Evolutionary conservation across 2,888 invertebrate genomes (phyloP).

Genomic region (Acanthococcus lagerstroemiae): DNA sequence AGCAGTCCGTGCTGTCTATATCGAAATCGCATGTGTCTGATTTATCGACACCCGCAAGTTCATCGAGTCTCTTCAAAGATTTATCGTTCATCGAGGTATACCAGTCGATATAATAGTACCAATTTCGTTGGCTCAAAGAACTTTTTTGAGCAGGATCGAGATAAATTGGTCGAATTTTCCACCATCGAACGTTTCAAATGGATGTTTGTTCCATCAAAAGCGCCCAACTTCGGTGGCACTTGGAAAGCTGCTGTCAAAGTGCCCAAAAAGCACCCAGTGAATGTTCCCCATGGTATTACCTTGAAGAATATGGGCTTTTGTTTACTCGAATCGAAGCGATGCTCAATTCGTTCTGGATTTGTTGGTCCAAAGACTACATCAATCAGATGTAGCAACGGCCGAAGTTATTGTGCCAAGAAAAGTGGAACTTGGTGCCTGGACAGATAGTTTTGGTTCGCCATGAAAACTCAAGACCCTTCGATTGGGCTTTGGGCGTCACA

Average conservation of each 20-base stretch:
- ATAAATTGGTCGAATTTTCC: too few species aligned
- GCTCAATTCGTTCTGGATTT: background rate
- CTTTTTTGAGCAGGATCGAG: too few species aligned
- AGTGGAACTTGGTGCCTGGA: background rate
- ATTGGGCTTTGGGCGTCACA: background rate
- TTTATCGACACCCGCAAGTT: too few species aligned
- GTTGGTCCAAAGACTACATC: too few species aligned
- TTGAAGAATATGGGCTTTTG: background rate
- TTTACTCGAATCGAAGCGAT: background rate
- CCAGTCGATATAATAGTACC: too few species aligned
- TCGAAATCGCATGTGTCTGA: too few species aligned
- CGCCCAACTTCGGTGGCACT: background rate
- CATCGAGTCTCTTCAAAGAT: too few species aligned
- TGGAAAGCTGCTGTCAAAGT: background rate
- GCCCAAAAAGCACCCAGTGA: background rate
- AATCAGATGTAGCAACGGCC: background rate
- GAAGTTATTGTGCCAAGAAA: background rate
- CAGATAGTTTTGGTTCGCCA: background rate
- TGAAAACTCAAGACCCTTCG: background rate
- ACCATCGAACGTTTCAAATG: too few species aligned
- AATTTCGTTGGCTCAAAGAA: too few species aligned
- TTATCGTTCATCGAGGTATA: too few species aligned
- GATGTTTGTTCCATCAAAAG: too few species aligned
- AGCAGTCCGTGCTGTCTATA: too few species aligned
- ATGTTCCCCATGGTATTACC: background rate